Evolutionary conservation across 35 echinoderm and acorn worm species (phyloP).

Genomic region (Stichopus chloronotus): DNA sequence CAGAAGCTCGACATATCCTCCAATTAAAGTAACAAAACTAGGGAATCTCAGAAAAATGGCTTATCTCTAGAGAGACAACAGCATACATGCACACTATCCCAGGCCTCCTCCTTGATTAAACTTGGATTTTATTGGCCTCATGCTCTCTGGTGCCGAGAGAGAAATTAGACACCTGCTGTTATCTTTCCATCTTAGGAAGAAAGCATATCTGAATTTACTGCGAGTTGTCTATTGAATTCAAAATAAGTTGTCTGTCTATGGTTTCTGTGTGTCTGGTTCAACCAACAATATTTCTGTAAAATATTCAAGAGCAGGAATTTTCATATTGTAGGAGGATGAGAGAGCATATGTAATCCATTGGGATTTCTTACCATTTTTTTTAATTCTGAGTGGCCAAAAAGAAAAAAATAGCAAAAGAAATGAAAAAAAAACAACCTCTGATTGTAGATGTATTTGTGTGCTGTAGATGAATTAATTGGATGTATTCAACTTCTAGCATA

Average conservation of each 20-base stretch:
- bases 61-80: not conserved
- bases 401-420: no score
- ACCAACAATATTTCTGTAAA: not conserved
- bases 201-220: not conserved
- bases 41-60: not conserved
- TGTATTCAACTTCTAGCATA: no score
- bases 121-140: constrained; percentile 40
- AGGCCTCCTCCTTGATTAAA: constrained; percentile 24
- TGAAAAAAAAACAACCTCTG: no score
- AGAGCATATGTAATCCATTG: not conserved
- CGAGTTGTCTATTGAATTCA: not conserved
- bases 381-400: no score
- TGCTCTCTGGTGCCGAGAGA: not conserved
- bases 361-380: no score
- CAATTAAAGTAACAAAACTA: constrained; percentile 17
- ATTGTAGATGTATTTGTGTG: no score
- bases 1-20: not conserved
- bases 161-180: constrained; percentile 48
- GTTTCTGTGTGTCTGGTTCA: not conserved
- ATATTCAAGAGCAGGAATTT: not conserved
- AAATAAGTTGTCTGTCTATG: not conserved
- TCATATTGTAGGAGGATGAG: not conserved
- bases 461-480: no score
- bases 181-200: constrained; percentile 16
- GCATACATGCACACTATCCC: not conserved